Evolutionary conservation across 2,888 invertebrate genomes (phyloP), one percentile per base, ranked within the genome.

Genomic region (Palloptera scutellata): DNA sequence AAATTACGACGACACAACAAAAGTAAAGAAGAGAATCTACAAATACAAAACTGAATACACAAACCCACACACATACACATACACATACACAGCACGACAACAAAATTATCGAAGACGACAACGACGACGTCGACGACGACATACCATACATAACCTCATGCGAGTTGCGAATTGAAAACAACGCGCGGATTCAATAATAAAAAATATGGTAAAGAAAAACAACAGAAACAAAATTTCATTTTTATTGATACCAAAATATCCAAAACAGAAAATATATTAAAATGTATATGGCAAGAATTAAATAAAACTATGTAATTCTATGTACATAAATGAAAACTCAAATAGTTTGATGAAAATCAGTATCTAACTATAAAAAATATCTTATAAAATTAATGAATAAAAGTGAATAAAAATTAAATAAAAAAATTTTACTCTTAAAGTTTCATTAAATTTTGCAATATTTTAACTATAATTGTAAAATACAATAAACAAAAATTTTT

Each of bases 1-100:
- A 30, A 30, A 30, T 30, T 30, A 30, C 30, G 30, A 30, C 30
- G 30, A 30, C 30, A 30, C 6, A 30, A 30, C 30, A 2, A 64
- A 64, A 70, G 66, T 61, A 61, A 70, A 70, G 68, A 71, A 69
- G 71, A 67, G 67, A 63, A 61, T 64, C 67, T 71, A 65, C 67
- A 57, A 68, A 70, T 63, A 64, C 63, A 66, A 63, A 59, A 45
- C 54, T 61, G 67, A 65, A 77, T 76, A 78, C 76, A 77, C 76
- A 73, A 76, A 77, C 74, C 75, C 75, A 74, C 75, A 70, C 74
- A 70, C 75, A 70, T 19, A 61, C 65, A 72, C 69, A 60, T 57
- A 70, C 15, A 61, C 59, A 68, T 55, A 60, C 61, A 64, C 57
- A 73, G 52, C 54, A 52, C 63, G 57, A 51, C 61, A 30, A 11